Evolutionary conservation across 1,140 invertebrate genomes (phyloP).

Genomic region (Drosophila triauraria): DNA sequence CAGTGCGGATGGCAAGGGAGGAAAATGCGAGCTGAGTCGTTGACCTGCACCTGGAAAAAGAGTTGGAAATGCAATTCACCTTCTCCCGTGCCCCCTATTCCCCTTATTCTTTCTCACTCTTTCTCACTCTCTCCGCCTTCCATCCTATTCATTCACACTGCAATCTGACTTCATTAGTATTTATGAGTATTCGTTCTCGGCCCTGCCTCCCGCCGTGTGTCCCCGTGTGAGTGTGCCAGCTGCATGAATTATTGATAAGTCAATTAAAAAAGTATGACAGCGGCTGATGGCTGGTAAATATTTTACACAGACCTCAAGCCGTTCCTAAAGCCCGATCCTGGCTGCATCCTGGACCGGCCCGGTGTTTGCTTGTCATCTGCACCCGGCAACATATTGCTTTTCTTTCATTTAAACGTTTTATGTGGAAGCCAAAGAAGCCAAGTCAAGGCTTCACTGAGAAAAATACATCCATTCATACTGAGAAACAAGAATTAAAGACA

Average conservation of each 20-base stretch:
- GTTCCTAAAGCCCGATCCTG: constrained; percentile 10
- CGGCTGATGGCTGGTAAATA: constrained; percentile 73
- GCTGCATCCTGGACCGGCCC: constrained; percentile 16
- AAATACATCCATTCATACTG: neutral
- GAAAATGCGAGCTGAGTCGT: constrained; percentile 24
- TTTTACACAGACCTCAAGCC: constrained; percentile 60
- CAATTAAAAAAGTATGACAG: constrained; percentile 84
- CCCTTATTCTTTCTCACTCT: neutral
- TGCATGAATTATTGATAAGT: constrained; percentile 84
- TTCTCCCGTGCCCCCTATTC: neutral
- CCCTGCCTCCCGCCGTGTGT: constrained; percentile 13
- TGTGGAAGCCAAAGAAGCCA: constrained; percentile 20
- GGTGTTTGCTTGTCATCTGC: constrained; percentile 55
- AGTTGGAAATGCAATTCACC: constrained; percentile 36
- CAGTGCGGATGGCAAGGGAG: neutral
- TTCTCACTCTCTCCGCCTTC: constrained; percentile 1
- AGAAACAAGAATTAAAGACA: too few relatives aligned
- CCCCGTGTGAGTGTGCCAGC: constrained; percentile 28
- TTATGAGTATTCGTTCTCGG: constrained; percentile 61
- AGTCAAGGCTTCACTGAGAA: constrained; percentile 12
- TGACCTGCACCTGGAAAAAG: constrained; percentile 49
- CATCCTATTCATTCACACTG: constrained; percentile 47
- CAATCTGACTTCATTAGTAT: constrained; percentile 69
- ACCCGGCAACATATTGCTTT: constrained; percentile 45
- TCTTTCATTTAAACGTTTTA: constrained; percentile 64